A percentile compares a stretch with the other conserved stretches of the same genome.
Conservation (phyloP, 2,888 invertebrate species). For the Empis stercorea region DNA sequence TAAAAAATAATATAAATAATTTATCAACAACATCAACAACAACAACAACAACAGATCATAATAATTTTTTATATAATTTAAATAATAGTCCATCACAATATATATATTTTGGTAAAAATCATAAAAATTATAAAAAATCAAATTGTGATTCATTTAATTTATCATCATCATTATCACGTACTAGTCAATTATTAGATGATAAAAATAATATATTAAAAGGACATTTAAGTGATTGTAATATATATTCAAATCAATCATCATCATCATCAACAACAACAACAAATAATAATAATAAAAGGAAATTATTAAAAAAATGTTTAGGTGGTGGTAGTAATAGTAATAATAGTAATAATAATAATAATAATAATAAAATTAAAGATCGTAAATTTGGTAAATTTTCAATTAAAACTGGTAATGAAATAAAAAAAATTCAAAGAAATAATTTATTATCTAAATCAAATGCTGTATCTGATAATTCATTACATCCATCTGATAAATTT, state of each 20-base stretch:
- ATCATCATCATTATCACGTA: slow-evolving; percentile 14
- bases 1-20: slow-evolving; percentile 1
- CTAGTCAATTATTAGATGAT: slow-evolving; percentile 19
- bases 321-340: too few relatives aligned
- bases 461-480: slow-evolving; percentile 34
- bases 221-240: slow-evolving; percentile 33
- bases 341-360: too few relatives aligned
- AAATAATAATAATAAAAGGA: slow-evolving; percentile 12
- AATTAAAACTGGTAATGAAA: slow-evolving; percentile 18
- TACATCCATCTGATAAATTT: slow-evolving; percentile 35
- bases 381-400: slow-evolving; percentile 34
- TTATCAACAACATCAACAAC: too few relatives aligned
- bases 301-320: slow-evolving; percentile 12
- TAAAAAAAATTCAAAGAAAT: slow-evolving; percentile 26
- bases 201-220: slow-evolving; percentile 22
- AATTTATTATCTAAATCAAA: slow-evolving; percentile 33
- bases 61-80: slow-evolving; percentile 12
- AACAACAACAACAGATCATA: too few relatives aligned
- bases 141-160: slow-evolving; percentile 18
- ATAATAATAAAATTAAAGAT: slow-evolving; percentile 35
- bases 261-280: too few relatives aligned
- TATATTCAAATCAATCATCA: slow-evolving; percentile 26
- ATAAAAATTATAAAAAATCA: slow-evolving; percentile 23
- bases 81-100: slow-evolving; percentile 13
- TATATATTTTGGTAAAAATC: slow-evolving; percentile 14